Evolutionary conservation across 2,888 invertebrate genomes (phyloP), one percentile per base, ranked within the genome.

Genomic region (Drosophila multiciliata): DNA sequence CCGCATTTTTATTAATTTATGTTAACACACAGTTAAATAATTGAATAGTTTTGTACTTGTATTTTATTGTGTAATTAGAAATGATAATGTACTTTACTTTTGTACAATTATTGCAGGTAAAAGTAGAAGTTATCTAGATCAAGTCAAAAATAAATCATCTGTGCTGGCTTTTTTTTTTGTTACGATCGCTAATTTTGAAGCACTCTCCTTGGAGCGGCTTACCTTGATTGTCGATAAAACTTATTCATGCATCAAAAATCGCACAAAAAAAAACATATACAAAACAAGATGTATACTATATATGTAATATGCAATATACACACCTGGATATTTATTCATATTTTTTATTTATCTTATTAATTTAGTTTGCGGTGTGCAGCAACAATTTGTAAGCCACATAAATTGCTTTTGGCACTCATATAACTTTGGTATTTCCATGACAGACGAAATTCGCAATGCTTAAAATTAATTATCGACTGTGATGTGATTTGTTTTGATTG

Each of bases 201-300:
- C 59, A n/a, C 33, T 29, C 12, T 15, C 23, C 35, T 12, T 53
- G 38, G 54, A 73, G 80, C 50, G 60, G 88, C 87, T 91, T 86
- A 82, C 90, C 90, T 90, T 90, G 90, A 84, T 82, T 67, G 71
- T 76, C 86, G 91, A 90, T 88, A 90, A 91, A 89, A 91, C 65
- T 83, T 88, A 86, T 81, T 81, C 82, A 82, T 81, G 87, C 87
- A 66, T 73, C 61, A 59, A 57, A 77, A 75, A 66, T 66, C 48
- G 62, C 23, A 55, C 59, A 23, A 23, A 23, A 42, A 55, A 48
- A 53, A 36, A 69, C 50, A 61, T 11, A 42, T 36, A 50, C 23
- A 66, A 36, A 42, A 55, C 15, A 15, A 55, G 12, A 45, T 38
- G 33, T 35, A 55, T 54, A 59, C 48, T 50, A 38, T 35, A 17